Evolutionary conservation across 2,888 invertebrate genomes (phyloP), one percentile per base, ranked within the genome.

Genomic region (Spodoptera picta): DNA sequence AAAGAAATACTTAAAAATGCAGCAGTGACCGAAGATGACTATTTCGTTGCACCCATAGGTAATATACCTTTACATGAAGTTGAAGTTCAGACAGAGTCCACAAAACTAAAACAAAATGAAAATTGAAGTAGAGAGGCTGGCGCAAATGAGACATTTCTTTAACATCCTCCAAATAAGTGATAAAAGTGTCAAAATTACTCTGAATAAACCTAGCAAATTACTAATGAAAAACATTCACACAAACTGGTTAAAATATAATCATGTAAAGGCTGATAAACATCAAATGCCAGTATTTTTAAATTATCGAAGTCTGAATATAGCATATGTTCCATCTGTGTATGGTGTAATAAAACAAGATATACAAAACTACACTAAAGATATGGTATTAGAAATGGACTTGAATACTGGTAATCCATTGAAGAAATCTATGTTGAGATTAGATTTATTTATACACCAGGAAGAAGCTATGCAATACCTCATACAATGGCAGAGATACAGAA

Each of bases 41-140:
- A 98, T 88, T 99, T 98, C 94, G 97, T 98, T 12, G 97, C 98
- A 41, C 99, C 99, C 9, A 97, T 97, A 14, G 98, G 98, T 77
- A 98, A 98, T 87, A 97, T 97, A 80, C 97, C 97, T 0, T 84
- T 97, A 63, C 96, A 96, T 84, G 93, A 94, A 87, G 82, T 93
- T 51, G 84, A 89, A 73, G 60, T 75, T 65, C 85, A 88, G 59
- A 79, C 70, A 46, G 69, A 54, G 41, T 53, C 73, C 58, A 54
- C 76, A 49, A 65, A 79, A 79, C 53, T 81, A 5, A 87, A 89
- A 61, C 79, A 91, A 86, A 85, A 94, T 94, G 94, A 92, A 83
- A 90, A 90, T 75, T 86, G 86, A 90, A 77, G 73, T 93, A 24
- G 69, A 72, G 46, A 90, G 82, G 65, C 69, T 93, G 52, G 62